Evolutionary conservation across 2,113 vertebrate genomes (phyloP).

Genomic region (Sarotherodon lohbergeri): DNA sequence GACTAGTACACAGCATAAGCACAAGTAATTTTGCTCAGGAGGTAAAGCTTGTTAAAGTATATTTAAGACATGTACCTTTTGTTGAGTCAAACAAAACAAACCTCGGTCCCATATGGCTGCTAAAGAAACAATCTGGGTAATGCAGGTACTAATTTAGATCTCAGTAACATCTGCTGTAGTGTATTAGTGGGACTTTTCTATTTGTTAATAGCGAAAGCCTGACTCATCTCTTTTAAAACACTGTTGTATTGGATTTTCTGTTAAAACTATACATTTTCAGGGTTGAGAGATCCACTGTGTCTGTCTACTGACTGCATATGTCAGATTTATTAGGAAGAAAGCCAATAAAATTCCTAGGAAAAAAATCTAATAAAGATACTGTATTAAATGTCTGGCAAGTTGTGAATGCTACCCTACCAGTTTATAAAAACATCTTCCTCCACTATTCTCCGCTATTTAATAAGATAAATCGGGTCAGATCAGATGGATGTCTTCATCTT

Average conservation of each 20-base stretch:
- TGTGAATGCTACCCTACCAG: neutral
- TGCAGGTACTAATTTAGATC: conserved; percentile 29
- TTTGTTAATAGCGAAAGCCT: neutral
- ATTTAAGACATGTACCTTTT: conserved; percentile 20
- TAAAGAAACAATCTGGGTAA: conserved; percentile 23
- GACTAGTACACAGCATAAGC: neutral
- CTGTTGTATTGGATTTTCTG: neutral
- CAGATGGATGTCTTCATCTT: neutral
- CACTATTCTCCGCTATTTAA: neutral
- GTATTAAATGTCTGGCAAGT: neutral
- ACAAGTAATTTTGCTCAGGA: conserved; percentile 17
- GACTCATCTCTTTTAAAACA: neutral
- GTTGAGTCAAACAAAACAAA: conserved; percentile 17
- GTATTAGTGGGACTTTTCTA: neutral
- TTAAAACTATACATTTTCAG: neutral
- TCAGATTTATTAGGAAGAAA: neutral
- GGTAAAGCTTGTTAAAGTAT: conserved; percentile 19
- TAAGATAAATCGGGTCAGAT: neutral
- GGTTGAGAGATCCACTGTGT: neutral
- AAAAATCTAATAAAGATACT: neutral
- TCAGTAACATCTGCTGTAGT: conserved; percentile 2
- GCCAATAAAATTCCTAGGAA: neutral
- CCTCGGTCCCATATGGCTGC: conserved; percentile 12
- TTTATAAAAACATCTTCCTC: neutral
- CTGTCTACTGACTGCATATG: neutral